Percentiles rank a stretch among this genome's conserved stretches.
Conservation (phyloP, 2,113 vertebrate genomes). For the Hyperopisus bebe region DNA sequence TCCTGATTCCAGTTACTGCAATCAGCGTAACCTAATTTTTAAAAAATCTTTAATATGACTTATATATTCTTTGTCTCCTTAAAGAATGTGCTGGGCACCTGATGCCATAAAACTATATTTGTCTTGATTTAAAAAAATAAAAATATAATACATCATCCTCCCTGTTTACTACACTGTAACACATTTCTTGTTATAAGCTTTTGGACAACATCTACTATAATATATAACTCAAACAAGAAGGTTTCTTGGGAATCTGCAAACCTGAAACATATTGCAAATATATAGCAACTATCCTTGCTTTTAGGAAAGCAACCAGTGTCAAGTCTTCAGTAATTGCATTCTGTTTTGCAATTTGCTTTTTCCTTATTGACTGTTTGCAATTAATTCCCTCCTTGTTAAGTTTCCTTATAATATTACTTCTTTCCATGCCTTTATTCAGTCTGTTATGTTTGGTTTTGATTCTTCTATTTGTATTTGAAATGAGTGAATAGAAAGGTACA, state of each 20-base stretch:
- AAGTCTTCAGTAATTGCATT: not conserved
- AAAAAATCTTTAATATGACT: not conserved
- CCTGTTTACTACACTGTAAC: not conserved
- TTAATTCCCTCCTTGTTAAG: not conserved
- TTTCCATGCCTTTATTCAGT: not conserved
- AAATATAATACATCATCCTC: not conserved
- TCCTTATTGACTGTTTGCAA: not conserved
- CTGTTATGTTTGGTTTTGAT: not conserved
- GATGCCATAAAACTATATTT: not conserved
- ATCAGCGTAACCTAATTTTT: not conserved
- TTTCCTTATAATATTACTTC: not conserved
- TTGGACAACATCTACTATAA: not conserved
- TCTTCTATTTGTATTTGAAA: not conserved
- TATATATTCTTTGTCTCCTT: not conserved
- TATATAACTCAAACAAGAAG: not conserved
- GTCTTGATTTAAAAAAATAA: not conserved
- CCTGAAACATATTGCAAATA: not conserved
- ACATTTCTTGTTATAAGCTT: not conserved
- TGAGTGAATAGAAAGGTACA: not conserved
- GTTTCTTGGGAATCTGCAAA: not conserved
- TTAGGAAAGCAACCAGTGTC: not conserved
- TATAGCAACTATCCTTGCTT: not conserved
- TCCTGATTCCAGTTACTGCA: not conserved
- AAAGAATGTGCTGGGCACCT: not conserved
- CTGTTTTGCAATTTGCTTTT: not conserved